Conservation (phyloP, 1,140 invertebrate species). For the Drosophila erecta region DNA sequence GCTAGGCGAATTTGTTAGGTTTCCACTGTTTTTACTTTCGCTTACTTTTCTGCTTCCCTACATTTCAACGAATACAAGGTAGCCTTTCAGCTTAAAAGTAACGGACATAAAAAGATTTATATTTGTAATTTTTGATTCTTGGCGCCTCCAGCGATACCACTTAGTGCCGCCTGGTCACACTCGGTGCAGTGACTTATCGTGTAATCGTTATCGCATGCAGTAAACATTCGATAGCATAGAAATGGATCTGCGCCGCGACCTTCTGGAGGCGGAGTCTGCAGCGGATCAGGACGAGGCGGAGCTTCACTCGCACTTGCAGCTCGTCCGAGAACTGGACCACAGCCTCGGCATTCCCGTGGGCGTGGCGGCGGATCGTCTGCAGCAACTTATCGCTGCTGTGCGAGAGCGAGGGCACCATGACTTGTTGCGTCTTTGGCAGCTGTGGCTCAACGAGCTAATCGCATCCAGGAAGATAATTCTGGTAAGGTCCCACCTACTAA, state of each 20-base stretch:
- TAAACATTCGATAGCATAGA: not conserved
- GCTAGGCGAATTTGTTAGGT: no score
- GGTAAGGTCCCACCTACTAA: constrained; percentile 23
- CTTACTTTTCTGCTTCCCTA: no score
- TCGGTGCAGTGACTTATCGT: not conserved
- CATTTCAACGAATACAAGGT: no score
- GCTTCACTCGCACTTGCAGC: constrained; percentile 36
- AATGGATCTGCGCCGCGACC: not conserved
- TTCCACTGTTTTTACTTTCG: no score
- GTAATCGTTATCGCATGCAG: not conserved
- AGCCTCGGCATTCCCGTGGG: not conserved
- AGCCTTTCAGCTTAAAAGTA: no score
- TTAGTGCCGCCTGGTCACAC: not conserved
- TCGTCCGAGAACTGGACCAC: constrained; percentile 33
- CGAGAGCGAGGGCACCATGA: constrained; percentile 13
- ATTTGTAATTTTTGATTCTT: no score
- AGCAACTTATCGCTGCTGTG: constrained; percentile 42
- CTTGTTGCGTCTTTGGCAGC: constrained; percentile 45
- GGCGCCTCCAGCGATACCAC: no score
- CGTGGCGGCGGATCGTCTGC: constrained; percentile 36
- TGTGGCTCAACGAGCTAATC: constrained; percentile 55
- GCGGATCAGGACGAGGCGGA: constrained; percentile 8
- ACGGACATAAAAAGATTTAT: no score
- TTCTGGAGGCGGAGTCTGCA: constrained; percentile 1
- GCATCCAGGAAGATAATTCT: constrained; percentile 14